Evolutionary conservation across 2,797 vertebrate genomes (phyloP).

Genomic region (Gadopsis marmoratus): DNA sequence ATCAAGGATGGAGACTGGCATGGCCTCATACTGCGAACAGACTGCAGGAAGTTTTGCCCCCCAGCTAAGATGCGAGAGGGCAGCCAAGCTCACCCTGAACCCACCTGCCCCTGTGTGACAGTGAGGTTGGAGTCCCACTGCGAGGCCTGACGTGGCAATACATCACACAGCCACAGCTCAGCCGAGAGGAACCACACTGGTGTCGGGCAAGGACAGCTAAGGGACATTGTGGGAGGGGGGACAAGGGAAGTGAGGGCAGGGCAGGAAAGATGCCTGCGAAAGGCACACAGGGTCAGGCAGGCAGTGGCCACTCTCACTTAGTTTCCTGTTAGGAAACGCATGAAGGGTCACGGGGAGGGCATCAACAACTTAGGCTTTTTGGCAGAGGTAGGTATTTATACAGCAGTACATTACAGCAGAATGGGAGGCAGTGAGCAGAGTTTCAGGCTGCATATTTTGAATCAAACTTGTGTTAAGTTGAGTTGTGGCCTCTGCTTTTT

Average conservation of each 20-base stretch:
- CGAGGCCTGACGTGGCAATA: constrained; percentile 55
- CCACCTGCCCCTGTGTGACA: constrained; percentile 52
- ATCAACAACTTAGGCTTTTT: constrained; percentile 51
- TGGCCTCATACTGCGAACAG: constrained; percentile 30
- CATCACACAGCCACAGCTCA: constrained; percentile 66
- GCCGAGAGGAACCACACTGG: constrained; percentile 33
- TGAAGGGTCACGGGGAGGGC: constrained; percentile 50
- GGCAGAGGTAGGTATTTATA: constrained; percentile 17
- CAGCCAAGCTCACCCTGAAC: constrained; percentile 67
- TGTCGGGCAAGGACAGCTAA: constrained; percentile 68
- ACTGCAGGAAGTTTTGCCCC: constrained; percentile 33
- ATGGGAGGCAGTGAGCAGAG: constrained; percentile 19
- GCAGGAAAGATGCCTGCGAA: constrained; percentile 67
- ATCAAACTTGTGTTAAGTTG: constrained; percentile 36
- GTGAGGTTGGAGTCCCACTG: constrained; percentile 58
- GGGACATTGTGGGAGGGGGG: constrained; percentile 64
- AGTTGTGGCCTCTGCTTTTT: constrained; percentile 34
- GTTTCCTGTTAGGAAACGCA: constrained; percentile 71
- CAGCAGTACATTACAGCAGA: constrained; percentile 39
- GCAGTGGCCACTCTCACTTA: constrained; percentile 65
- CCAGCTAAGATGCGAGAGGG: constrained; percentile 42
- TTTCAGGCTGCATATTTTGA: constrained; percentile 37
- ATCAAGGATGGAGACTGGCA: constrained; percentile 42
- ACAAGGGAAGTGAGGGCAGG: constrained; percentile 51
- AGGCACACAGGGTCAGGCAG: constrained; percentile 60